Evolutionary conservation across 1,140 invertebrate genomes (phyloP), one percentile per base, ranked within the genome.

Genomic region (Tetragnatha versicolor): DNA sequence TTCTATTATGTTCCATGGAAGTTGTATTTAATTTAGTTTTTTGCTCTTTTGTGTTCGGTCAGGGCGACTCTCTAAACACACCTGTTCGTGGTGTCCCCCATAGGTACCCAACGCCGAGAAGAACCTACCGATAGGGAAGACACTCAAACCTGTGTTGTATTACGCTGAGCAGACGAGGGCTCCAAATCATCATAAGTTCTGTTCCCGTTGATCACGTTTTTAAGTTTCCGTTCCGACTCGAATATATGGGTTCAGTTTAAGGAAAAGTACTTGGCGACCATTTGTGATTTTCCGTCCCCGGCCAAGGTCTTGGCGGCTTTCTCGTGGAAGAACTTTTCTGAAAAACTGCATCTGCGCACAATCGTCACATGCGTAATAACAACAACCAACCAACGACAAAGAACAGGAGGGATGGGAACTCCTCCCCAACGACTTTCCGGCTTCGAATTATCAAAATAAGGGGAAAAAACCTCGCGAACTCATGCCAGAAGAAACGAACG

Each of bases 1-100:
- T 53, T 53, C 42, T 60, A 37, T 35, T 75, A 49, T 63, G 22
- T 66, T 77, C 25, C 35, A 12, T 53, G 22, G n/a, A 47, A 70
- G 39, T 77, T 77, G 61, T 75, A 77, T 77, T 77, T 77, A 65
- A 77, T 77, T 76, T 39, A 29, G 17, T 70, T 39, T 42, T 39
- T n/a, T n/a, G n/a, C n/a, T 68, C 45, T 47, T 47, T 60, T n/a
- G 27, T 33, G 35, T 55, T 49, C 27, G 60, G 60, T 77, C 42
- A 33, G 58, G 47, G 37, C 33, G 58, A 42, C 31, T 12, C 55
- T 42, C 17, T 42, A 20, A 22, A 9, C 49, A 20, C 68, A 70
- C 49, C 68, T 53, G 22, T 49, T 37, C 47, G 39, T 70, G 27
- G n/a, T n/a, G n/a, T n/a, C n/a, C n/a, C n/a, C n/a, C n/a, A n/a